Conservation (phyloP, 2,113 vertebrate species). For the Lynx canadensis region DNA sequence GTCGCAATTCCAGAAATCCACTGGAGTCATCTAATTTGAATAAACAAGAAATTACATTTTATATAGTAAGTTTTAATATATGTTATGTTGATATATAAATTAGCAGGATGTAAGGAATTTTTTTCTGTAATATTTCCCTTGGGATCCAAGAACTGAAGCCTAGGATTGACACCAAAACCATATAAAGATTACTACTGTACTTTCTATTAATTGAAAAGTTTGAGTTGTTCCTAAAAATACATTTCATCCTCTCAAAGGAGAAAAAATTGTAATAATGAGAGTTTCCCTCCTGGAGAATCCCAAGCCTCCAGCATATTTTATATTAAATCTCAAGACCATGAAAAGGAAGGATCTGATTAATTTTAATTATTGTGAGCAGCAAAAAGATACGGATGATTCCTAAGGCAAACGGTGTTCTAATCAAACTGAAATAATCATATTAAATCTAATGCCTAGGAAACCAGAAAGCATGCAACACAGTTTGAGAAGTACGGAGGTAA, state of each 20-base stretch:
- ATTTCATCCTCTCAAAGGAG: not conserved
- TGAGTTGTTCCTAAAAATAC: not conserved
- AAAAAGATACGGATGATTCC: conserved; percentile 38
- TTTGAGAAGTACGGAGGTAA: not conserved
- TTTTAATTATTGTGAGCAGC: conserved; percentile 61
- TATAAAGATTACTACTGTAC: not conserved
- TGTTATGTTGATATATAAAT: not conserved
- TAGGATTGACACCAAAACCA: not conserved
- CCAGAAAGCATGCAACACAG: not conserved
- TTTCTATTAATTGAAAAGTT: conserved; percentile 46
- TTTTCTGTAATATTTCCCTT: not conserved
- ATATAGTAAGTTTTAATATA: not conserved
- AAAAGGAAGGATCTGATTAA: conserved; percentile 53
- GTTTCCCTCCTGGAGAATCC: not conserved
- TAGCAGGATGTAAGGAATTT: not conserved
- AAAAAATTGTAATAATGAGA: conserved; percentile 36
- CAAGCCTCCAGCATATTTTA: conserved; percentile 35
- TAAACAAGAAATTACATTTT: not conserved
- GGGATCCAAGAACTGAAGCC: not conserved
- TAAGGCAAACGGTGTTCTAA: conserved; percentile 61
- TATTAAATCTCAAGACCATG: conserved; percentile 56
- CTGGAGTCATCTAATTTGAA: not conserved
- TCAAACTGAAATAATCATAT: conserved; percentile 51
- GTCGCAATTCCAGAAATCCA: not conserved
- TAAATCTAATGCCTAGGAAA: conserved; percentile 40